Percentiles rank a stretch among this genome's conserved stretches.
These are phyloP conservation scores for Dryobotodes eremita DNA, from an alignment of 2,888 invertebrate species.

Conservation along the genomic window DNA sequence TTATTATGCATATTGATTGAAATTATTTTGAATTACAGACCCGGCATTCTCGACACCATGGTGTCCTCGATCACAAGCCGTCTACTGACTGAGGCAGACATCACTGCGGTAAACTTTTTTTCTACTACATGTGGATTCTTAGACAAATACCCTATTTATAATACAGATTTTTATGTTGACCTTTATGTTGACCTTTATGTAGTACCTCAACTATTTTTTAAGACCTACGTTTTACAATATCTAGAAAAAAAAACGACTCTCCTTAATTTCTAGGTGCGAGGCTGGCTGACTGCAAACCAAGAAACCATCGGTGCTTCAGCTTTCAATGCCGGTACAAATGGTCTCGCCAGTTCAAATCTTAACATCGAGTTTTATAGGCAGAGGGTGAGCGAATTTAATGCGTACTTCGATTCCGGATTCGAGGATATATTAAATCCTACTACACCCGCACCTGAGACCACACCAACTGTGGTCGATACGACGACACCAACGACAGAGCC, in stretches of 20 bases:
- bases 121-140: not conserved
- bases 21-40: slow-evolving; percentile 69
- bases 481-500: not conserved
- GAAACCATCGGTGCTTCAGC: slow-evolving; percentile 71
- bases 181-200: not conserved
- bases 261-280: slow-evolving; percentile 73
- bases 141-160: not conserved
- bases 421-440: slow-evolving; percentile 67
- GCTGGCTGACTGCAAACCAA: slow-evolving; percentile 77
- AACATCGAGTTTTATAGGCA: slow-evolving; percentile 78
- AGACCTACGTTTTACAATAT: not conserved
- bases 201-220: not conserved
- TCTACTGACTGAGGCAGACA: slow-evolving; percentile 79
- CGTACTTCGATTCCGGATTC: slow-evolving; percentile 82
- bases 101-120: slow-evolving; percentile 73
- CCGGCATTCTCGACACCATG: slow-evolving; percentile 75
- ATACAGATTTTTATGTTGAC: not conserved
- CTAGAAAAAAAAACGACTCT: not conserved
- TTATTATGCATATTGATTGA: not conserved
- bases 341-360: slow-evolving; percentile 71
- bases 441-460: slow-evolving; percentile 4
- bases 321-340: slow-evolving; percentile 70
- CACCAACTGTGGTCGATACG: not conserved
- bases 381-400: slow-evolving; percentile 76
- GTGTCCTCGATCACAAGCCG: slow-evolving; percentile 79